Evolutionary conservation across 2,888 invertebrate genomes (phyloP), one percentile per base, ranked within the genome.

Genomic region (Nomada goodeniana): DNA sequence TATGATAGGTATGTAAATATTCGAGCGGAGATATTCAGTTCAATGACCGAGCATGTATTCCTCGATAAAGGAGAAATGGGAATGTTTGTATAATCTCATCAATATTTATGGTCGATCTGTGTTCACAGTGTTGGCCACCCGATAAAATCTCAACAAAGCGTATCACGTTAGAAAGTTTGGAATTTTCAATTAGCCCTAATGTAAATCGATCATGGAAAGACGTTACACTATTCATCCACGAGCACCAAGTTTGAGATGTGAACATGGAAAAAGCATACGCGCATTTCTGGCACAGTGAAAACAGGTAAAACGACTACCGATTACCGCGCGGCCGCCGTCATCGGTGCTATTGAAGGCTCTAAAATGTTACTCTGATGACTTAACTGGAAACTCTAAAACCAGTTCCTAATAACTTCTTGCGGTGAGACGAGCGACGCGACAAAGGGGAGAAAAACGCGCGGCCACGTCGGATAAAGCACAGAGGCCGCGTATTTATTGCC

Each of bases 371-470:
- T 67, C 79, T 77, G 86, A 84, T 86, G 86, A 82, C 82, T 82
- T 82, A 84, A 86, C 84, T 84, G 84, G 82, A 86, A 84, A 84
- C 81, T 84, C 73, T 84, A 84, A 86, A 86, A 86, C 86, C 87
- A 82, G 86, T 86, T 86, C 70, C 70, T 80, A 86, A 86, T 80
- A 84, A 86, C 73, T 84, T 86, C 84, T 84, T 82, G 84, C 77
- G 74, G 79, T 59, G 71, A 69, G 65, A 47, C 72, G 82, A 74
- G 59, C 64, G 71, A 68, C 65, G 76, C 77, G 78, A 86, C 80
- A 86, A 86, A 86, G 72, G 55, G 26, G n/a, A 75, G 78, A 79
- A 83, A 86, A 86, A 83, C 83, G 60, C 36, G 70, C 70, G 55
- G 59, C 65, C 50, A 26, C 64, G 61, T 42, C 63, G 63, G 76